Base-by-base conservation (phyloP, 2,888 invertebrate species). In the Thera obeliscata region DNA sequence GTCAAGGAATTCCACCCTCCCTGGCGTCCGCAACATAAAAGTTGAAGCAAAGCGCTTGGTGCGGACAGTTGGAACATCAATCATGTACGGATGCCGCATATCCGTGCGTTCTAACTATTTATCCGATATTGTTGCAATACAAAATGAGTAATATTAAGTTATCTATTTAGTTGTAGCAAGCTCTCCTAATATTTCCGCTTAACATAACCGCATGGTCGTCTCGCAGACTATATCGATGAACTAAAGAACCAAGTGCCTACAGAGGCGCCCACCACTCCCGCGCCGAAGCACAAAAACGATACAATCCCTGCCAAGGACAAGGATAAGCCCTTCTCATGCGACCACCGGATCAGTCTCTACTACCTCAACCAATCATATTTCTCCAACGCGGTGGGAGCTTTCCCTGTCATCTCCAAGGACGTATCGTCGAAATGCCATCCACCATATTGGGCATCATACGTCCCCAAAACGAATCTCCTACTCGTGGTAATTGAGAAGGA, bases 391-490 rank as follows among this genome's bases (percentile, higher is more conserved):
- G 82, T 82, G 73, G 88, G 87, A 2, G 77, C 85, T n/a, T 78
- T 82, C 0, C 88, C 86, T 3, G 83, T 88, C 0, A 84, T 90
- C 0, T 77, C 77, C 8, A 85, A 87, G 67, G 88, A 90, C 38
- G 77, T 82, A 48, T 75, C 80, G 0, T 84, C 84, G 0, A 78
- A 79, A 0, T 93, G 93, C 64, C 81, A 86, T 62, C 91, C 92
- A 0, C 83, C 90, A 2, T 97, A 96, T 84, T 96, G 95, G 86
- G 95, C 97, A 0, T 95, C 96, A 74, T 94, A 95, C 80, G 95
- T 98, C 49, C 95, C 96, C 0, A 95, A 96, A 78, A 97, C 97
- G 35, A 98, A 98, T 90, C 90, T 98, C 67, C 81, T 98, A 46
- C 87, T 98, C 71, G 94, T 98, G 57, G 96, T 97, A 11, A 95